These are phyloP conservation scores for Acheta domesticus DNA, from an alignment of 2,888 invertebrate species.

Conservation along the genomic window DNA sequence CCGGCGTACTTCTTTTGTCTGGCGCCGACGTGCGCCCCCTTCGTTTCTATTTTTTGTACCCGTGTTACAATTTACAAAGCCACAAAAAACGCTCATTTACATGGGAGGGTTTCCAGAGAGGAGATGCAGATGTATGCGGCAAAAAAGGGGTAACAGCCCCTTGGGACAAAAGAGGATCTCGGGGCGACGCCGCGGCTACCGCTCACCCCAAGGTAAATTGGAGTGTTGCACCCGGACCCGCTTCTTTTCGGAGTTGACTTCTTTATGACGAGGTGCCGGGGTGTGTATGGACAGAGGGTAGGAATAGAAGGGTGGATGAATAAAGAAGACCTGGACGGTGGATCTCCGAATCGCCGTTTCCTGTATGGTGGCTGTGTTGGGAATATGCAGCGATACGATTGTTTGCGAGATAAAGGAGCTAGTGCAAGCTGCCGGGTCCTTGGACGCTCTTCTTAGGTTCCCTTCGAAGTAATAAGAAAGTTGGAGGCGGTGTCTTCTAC, in stretches of 20 bases:
- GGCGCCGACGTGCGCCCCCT: neutral
- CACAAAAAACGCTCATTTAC: conserved; percentile 9
- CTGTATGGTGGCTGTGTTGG: no score
- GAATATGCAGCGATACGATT: no score
- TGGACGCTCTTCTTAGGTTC: no score
- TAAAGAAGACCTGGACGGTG: no score
- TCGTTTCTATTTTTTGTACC: neutral
- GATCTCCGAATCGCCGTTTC: no score
- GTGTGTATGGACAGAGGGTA: no score
- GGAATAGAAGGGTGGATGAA: no score
- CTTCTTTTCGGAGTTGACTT: neutral
- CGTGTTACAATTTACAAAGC: conserved; percentile 9
- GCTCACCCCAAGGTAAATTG: neutral
- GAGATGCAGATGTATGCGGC: conserved; percentile 4
- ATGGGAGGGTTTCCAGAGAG: neutral
- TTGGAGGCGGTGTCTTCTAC: no score
- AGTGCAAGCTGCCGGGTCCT: no score
- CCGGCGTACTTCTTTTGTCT: neutral
- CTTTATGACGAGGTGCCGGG: neutral
- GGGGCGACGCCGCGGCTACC: neutral
- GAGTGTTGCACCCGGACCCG: neutral
- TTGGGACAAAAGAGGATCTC: no score
- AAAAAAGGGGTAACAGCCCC: conserved; percentile 1
- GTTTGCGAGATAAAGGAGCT: no score
- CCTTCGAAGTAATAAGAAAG: no score